Base-by-base conservation (phyloP, 1,140 invertebrate genomes). In the Aethina tumida region DNA sequence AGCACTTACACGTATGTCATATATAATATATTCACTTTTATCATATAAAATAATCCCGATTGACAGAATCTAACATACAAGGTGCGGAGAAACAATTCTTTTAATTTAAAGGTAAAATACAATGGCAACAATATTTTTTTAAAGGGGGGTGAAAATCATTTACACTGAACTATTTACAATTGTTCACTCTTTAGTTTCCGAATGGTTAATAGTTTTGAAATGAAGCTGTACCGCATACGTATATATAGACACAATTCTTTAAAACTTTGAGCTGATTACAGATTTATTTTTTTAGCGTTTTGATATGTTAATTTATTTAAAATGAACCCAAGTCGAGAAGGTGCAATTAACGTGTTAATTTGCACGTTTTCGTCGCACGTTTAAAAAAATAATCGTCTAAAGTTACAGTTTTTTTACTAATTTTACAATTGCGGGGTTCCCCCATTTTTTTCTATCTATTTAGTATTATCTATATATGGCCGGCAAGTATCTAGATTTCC, bases 1-100 rank as follows among this genome's bases (percentile, higher is more conserved):
- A 57, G 55, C 55, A 55, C 52, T 57, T 53, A 55, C 48, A 57
- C 55, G 45, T 52, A 52, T 48, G 50, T 42, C 49, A 49, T 53
- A 49, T 48, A 48, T 38, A 49, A 35, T 52, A 52, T 39, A 45
- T 38, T 47, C 46, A 42, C 43, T 41, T 44, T 45, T 45, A 28
- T 47, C 37, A 34, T 46, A 52, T 45, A 54, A 52, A 47, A 48
- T 47, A 45, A 47, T 33, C 43, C 36, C 43, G 30, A 39, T 19
- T 48, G 43, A 43, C 41, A 47, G 32, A 35, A 13, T 21, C 31
- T 4, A n/a, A n/a, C n/a, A n/a, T n/a, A n/a, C n/a, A n/a, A n/a
- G 10, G 38, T 32, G 36, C 28, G 27, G 25, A 43, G 31, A 38
- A 41, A 41, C 34, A 38, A 33, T 38, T 26, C 18, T 30, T 20